Evolutionary conservation across 1,140 invertebrate species (phyloP), one percentile per base, ranked within the genome.

Genomic region (Cyclina sinensis): DNA sequence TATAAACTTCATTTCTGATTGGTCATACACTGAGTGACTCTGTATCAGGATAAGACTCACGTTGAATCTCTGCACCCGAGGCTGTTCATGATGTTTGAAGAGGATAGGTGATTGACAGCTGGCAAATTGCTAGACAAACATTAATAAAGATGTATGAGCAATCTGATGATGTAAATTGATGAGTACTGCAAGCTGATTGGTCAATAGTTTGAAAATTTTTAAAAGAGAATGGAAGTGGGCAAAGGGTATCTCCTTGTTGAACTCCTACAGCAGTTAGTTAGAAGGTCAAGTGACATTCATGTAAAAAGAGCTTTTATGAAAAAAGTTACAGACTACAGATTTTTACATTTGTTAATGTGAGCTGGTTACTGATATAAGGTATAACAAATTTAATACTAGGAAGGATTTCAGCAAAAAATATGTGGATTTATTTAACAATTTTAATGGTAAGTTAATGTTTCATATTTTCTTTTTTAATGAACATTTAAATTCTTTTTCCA

Each of bases 91-190:
- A 27, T 39, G 21, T 74, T 24, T 24, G 21, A 48, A 21, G 24
- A 39, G 32, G 65, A 43, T 37, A 43, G 4, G n/a, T 74, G 70
- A 74, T 74, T 74, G 70, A 74, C 39, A 43, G 5, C 5, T 9
- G 37, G 37, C 70, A 74, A 74, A 74, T 74, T 74, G 14, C 21
- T 74, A 74, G 70, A 74, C 70, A 74, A 74, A 74, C 39, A 74
- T 11, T 74, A 74, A 74, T 74, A n/a, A 74, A 14, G 37, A 46
- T n/a, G 27, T 74, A 7, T 74, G 18, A 39, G 21, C 21, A 16
- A 27, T 46, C 18, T 46, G 11, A 27, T 74, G 65, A 39, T 43
- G 62, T 11, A 14, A 7, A 65, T 70, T 70, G 16, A 16, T 24
- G 35, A 21, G n/a, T 74, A 43, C 70, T 74, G 37, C 39, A 43